These are phyloP conservation scores for Drosophila nannoptera DNA, from an alignment of 1,140 invertebrate genomes.

Conservation along the genomic window DNA sequence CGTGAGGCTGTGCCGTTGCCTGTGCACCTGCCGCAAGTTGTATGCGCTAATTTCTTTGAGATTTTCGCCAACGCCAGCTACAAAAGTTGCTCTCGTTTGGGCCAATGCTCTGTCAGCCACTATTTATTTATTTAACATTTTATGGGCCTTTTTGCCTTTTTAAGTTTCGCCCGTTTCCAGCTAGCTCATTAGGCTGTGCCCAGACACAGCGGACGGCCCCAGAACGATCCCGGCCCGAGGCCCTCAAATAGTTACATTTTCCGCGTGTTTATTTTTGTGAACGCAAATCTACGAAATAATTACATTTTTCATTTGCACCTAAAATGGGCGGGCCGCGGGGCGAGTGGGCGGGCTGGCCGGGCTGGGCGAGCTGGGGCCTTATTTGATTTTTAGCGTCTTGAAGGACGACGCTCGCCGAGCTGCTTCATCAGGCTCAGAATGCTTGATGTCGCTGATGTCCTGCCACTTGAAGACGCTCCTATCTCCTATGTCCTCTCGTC, in stretches of 20 bases:
- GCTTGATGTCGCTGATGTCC: slow-evolving; percentile 18
- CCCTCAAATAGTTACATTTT: slow-evolving; percentile 57
- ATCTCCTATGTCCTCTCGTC: not conserved
- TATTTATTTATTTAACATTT: slow-evolving; percentile 76
- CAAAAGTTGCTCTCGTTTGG: slow-evolving; percentile 65
- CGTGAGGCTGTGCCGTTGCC: not conserved
- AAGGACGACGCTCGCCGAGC: slow-evolving; percentile 30
- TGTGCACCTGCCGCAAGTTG: slow-evolving; percentile 43
- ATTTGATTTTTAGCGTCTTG: slow-evolving; percentile 51
- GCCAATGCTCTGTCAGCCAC: slow-evolving; percentile 55
- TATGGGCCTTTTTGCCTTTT: slow-evolving; percentile 55
- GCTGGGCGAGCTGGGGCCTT: slow-evolving; percentile 8
- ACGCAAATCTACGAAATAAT: slow-evolving; percentile 75
- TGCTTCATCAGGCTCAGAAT: slow-evolving; percentile 23
- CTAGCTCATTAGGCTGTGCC: slow-evolving; percentile 47
- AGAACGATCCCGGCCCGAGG: slow-evolving; percentile 6
- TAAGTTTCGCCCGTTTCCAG: slow-evolving; percentile 44
- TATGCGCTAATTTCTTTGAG: slow-evolving; percentile 71
- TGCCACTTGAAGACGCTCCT: not conserved
- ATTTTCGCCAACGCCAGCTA: slow-evolving; percentile 47
- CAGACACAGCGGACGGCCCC: not conserved
- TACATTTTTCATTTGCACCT: slow-evolving; percentile 77
- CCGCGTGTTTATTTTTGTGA: slow-evolving; percentile 69
- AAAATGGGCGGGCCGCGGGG: slow-evolving; percentile 51
- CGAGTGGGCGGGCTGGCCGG: not conserved